These are phyloP conservation scores for Yponomeuta plumbellus DNA, from an alignment of 2,888 invertebrate species.

Conservation along the genomic window DNA sequence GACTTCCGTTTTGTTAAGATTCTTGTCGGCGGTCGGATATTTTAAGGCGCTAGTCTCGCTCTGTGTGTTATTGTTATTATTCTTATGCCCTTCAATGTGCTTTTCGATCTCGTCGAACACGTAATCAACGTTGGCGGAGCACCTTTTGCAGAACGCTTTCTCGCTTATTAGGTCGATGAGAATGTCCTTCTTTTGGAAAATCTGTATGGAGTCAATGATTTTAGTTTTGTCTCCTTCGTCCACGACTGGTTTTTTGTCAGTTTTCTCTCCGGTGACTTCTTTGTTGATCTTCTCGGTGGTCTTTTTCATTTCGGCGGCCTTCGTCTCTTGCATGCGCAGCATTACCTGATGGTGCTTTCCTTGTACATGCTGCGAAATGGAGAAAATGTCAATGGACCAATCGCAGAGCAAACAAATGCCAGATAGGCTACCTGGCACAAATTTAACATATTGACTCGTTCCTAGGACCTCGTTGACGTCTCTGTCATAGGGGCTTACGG, in stretches of 20 bases:
- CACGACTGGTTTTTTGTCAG: not conserved
- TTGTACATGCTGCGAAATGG: constrained; percentile 23
- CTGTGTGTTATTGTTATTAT: constrained; percentile 18
- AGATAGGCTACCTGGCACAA: not conserved
- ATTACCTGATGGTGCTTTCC: constrained; percentile 31
- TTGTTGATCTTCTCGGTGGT: constrained; percentile 15
- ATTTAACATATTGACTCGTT: constrained; percentile 27
- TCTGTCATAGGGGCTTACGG: not conserved
- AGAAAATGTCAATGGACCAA: constrained; percentile 23
- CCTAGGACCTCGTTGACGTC: constrained; percentile 26
- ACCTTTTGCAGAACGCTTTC: constrained; percentile 34
- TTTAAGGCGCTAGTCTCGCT: not conserved
- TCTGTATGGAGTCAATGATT: constrained; percentile 27
- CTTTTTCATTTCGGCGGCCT: not conserved
- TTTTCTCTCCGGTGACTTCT: constrained; percentile 7
- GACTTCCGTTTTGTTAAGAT: constrained; percentile 3
- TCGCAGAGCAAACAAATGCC: constrained; percentile 32
- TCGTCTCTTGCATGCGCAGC: constrained; percentile 30
- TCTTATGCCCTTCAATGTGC: constrained; percentile 33
- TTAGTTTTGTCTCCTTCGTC: constrained; percentile 17
- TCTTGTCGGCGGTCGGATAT: not conserved
- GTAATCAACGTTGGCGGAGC: constrained; percentile 28
- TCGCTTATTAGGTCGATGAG: constrained; percentile 32
- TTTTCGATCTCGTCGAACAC: constrained; percentile 27
- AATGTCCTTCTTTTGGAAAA: constrained; percentile 35